phyloP scores from a whole-genome alignment of 2,113 vertebrate species.

The Seriola aureovittata region DNA sequence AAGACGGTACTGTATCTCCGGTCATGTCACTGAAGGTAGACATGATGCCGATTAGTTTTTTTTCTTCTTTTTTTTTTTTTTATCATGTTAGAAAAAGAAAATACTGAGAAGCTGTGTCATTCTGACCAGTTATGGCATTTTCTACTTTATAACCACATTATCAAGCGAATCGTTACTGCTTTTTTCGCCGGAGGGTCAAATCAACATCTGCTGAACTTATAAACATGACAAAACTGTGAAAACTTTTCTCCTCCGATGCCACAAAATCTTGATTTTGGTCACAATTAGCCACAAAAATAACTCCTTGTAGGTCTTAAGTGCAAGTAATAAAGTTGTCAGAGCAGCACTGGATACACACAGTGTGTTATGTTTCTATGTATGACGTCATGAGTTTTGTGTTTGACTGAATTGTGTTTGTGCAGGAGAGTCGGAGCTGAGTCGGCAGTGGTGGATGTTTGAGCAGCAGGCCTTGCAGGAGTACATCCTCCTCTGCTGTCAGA shows the following conservation, averaged over 20 bases:
- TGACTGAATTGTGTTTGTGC: conserved; percentile 19
- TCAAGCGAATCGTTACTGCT: too few relatives aligned
- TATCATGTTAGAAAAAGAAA: too few relatives aligned
- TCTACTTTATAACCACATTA: too few relatives aligned
- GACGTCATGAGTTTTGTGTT: background rate
- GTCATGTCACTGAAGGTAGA: background rate
- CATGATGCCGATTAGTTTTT: background rate
- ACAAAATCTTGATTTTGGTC: too few relatives aligned
- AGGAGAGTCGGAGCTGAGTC: conserved; percentile 92
- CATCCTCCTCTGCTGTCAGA: conserved; percentile 97
- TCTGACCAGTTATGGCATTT: too few relatives aligned
- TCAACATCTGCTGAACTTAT: too few relatives aligned
- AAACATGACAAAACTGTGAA: too few relatives aligned
- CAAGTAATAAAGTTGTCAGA: background rate
- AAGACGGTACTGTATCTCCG: conserved; percentile 83
- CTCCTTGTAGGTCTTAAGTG: background rate
- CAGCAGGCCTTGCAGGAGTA: conserved; percentile 97
- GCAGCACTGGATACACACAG: background rate
- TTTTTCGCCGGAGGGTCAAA: too few relatives aligned
- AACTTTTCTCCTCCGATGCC: too few relatives aligned
- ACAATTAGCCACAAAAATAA: too few relatives aligned
- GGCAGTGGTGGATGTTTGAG: conserved; percentile 95
- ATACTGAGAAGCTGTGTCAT: too few relatives aligned
- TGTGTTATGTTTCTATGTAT: background rate
- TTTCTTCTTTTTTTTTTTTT: background rate